Conservation (phyloP, 2,113 vertebrate genomes). For the Saguinus midas region DNA sequence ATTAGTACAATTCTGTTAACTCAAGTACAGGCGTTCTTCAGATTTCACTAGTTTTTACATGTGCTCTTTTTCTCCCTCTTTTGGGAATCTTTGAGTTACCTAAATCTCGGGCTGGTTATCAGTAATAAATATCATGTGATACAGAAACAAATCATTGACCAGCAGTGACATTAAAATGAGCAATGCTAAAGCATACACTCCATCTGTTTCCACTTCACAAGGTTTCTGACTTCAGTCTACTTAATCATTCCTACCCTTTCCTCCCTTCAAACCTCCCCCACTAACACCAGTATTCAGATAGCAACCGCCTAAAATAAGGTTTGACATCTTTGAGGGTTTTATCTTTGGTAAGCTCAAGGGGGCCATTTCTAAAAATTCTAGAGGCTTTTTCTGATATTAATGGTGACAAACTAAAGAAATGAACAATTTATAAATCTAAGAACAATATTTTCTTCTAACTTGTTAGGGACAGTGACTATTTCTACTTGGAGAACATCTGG, state of each 20-base stretch:
- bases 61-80: conserved; percentile 25
- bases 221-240: not conserved
- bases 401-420: conserved; percentile 61
- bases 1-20: not conserved
- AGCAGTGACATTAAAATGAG: conserved; percentile 41
- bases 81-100: conserved; percentile 65
- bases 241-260: not conserved
- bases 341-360: conserved; percentile 51
- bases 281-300: not conserved
- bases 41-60: conserved; percentile 20
- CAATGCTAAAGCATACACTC: not conserved
- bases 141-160: conserved; percentile 56
- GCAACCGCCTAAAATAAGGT: not conserved
- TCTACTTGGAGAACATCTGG: conserved; percentile 40
- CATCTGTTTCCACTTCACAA: conserved; percentile 60
- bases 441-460: conserved; percentile 14
- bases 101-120: conserved; percentile 70
- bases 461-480: not conserved
- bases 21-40: not conserved
- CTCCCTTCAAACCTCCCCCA: not conserved
- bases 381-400: conserved; percentile 46
- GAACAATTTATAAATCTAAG: conserved; percentile 49
- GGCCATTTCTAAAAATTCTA: conserved; percentile 49
- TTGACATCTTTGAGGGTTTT: conserved; percentile 61
- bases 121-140: conserved; percentile 46